phyloP scores from a whole-genome alignment of 2,888 invertebrate species.

The Perizoma affinitatum region DNA sequence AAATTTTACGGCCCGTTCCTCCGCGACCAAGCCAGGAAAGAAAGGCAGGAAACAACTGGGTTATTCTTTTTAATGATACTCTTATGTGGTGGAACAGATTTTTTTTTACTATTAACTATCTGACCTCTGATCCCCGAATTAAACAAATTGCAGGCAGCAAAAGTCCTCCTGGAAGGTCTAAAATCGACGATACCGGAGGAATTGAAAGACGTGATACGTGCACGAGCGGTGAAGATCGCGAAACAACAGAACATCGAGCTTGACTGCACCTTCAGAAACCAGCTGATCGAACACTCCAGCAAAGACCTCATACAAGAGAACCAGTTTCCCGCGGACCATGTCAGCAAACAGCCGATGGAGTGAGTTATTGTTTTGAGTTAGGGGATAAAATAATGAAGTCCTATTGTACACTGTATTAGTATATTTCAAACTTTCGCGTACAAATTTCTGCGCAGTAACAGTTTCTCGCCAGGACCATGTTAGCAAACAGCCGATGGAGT shows the following conservation, averaged over 20 bases:
- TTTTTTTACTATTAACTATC: too few species aligned
- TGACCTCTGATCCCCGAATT: too few species aligned
- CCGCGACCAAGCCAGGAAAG: too few species aligned
- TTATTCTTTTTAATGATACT: too few species aligned
- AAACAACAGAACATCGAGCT: slow-evolving; percentile 56
- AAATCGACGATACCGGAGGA: slow-evolving; percentile 56
- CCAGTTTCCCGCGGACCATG: slow-evolving; percentile 58
- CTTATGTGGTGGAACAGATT: too few species aligned
- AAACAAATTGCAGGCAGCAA: slow-evolving; percentile 66
- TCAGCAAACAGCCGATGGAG: slow-evolving; percentile 73
- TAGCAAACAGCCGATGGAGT: slow-evolving; percentile 72
- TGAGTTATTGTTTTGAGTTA: slow-evolving; percentile 47
- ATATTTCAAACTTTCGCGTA: too few species aligned
- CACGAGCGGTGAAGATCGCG: slow-evolving; percentile 63
- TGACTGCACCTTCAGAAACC: slow-evolving; percentile 42
- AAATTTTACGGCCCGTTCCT: too few species aligned
- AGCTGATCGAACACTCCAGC: slow-evolving; percentile 46
- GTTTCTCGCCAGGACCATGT: slow-evolving; percentile 61
- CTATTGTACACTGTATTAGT: too few species aligned
- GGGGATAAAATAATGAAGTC: too few species aligned
- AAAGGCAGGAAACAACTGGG: too few species aligned
- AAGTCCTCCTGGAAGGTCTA: slow-evolving; percentile 71
- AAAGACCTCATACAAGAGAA: slow-evolving; percentile 55
- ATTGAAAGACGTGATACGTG: slow-evolving; percentile 60
- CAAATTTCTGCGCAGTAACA: too few species aligned